Evolutionary conservation across 2,797 vertebrate genomes (phyloP), one percentile per base, ranked within the genome.

Genomic region (Rousettus madagascariensis): DNA sequence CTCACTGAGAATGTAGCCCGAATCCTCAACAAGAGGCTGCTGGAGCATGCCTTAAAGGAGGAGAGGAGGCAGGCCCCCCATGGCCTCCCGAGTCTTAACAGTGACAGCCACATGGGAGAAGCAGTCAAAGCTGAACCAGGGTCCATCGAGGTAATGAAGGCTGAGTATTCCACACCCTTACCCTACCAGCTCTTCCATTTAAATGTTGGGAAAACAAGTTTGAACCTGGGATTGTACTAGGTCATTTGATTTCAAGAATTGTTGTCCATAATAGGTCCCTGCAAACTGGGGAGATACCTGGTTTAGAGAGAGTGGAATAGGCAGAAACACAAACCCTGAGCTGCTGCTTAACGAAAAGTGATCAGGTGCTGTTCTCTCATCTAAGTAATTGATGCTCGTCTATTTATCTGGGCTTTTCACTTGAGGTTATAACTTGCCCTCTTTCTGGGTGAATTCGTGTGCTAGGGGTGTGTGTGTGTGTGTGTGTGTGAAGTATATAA

Each of bases 61-160:
- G 99, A 99, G 97, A 98, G 98, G 97, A 98, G 98, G 97, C 98
- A 98, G 98, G 53, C 96, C 53, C 92, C 98, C 97, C 98, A 98
- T 69, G 71, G 98, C 90, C 96, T 98, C 97, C 95, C 98, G 49
- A 97, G 98, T 97, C 95, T 98, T 96, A 97, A 98, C 98, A 97
- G 98, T 96, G 98, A 99, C 97, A 96, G 98, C 98, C 98, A 98
- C 97, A 95, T 98, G 77, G 98, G 98, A 96, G 99, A 99, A 97
- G 97, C 98, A 61, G 98, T 98, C 97, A 99, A 98, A 98, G 97
- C 98, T 55, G 98, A 98, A 97, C 97, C 98, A 91, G 99, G 98
- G 98, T 99, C 99, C 98, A 99, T 99, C 97, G 99, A 99, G 99
- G 99, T 99, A 99, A 99, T 98, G 97, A 97, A 94, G 86, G 84